Evolutionary conservation across 2,797 vertebrate species (phyloP).

Genomic region (Poecilia picta): DNA sequence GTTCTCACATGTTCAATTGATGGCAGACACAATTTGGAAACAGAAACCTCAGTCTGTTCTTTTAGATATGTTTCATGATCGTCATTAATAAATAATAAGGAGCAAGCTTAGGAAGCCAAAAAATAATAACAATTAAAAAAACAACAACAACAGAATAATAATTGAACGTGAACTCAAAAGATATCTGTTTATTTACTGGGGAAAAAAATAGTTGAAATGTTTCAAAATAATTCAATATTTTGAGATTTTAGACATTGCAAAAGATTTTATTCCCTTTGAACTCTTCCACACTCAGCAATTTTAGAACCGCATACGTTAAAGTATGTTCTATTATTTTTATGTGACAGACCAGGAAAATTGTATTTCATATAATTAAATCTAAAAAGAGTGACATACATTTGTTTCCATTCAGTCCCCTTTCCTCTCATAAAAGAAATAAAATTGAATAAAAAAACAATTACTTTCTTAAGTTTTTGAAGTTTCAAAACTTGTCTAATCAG

Average conservation of each 20-base stretch:
- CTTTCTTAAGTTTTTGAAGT: background rate
- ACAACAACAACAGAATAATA: background rate
- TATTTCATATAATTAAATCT: background rate
- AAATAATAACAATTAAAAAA: constrained; percentile 5
- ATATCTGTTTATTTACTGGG: background rate
- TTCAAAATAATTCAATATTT: background rate
- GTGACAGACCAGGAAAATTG: background rate
- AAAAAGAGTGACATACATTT: background rate
- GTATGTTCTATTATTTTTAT: background rate
- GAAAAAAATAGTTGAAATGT: background rate
- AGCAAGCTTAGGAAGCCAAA: constrained; percentile 25
- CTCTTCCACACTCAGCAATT: background rate
- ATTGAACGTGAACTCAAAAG: background rate
- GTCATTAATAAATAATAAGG: constrained; percentile 72
- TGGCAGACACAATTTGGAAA: constrained; percentile 29
- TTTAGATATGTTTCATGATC: constrained; percentile 57
- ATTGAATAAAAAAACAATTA: background rate
- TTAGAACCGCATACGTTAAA: background rate
- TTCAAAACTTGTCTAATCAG: background rate
- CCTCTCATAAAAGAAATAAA: background rate
- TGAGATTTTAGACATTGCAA: background rate
- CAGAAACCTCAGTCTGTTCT: constrained; percentile 65
- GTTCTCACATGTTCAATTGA: constrained; percentile 39
- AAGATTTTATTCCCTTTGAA: background rate
- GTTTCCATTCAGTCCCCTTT: too few species aligned